Evolutionary conservation across 2,113 vertebrate species (phyloP).

Genomic region (Austrofundulus limnaeus): DNA sequence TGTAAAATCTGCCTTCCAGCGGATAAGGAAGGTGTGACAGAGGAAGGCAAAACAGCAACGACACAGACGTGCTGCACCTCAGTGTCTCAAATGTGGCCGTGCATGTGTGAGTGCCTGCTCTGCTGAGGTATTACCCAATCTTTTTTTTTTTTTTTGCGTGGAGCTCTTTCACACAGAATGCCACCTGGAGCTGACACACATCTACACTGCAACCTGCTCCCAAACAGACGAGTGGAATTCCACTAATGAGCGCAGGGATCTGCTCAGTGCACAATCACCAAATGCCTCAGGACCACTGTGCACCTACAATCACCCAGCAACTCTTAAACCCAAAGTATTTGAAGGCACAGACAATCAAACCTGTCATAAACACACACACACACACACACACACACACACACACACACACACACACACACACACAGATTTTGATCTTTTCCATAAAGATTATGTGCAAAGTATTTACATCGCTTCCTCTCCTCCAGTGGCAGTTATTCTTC

Average conservation of each 20-base stretch:
- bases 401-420: no score
- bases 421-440: not conserved
- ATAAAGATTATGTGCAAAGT: not conserved
- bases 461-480: no score
- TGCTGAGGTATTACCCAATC: conserved; percentile 16
- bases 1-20: conserved; percentile 14
- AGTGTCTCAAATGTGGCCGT: conserved; percentile 4
- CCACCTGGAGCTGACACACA: conserved; percentile 56
- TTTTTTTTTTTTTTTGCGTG: no score
- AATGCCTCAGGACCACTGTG: conserved; percentile 17
- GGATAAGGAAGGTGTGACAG: conserved; percentile 18
- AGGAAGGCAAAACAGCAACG: conserved; percentile 24
- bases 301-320: conserved; percentile 40
- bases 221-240: conserved; percentile 47
- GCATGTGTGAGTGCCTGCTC: conserved; percentile 4
- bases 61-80: conserved; percentile 18
- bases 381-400: not conserved
- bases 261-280: conserved; percentile 22
- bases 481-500: not conserved
- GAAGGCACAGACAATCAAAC: conserved; percentile 27
- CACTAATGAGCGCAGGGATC: conserved; percentile 66
- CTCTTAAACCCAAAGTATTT: conserved; percentile 16
- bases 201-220: conserved; percentile 36
- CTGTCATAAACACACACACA: not conserved
- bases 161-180: conserved; percentile 44